Conservation (phyloP, 2,797 vertebrate species). For the Parauchenoglanis ngamensis region DNA sequence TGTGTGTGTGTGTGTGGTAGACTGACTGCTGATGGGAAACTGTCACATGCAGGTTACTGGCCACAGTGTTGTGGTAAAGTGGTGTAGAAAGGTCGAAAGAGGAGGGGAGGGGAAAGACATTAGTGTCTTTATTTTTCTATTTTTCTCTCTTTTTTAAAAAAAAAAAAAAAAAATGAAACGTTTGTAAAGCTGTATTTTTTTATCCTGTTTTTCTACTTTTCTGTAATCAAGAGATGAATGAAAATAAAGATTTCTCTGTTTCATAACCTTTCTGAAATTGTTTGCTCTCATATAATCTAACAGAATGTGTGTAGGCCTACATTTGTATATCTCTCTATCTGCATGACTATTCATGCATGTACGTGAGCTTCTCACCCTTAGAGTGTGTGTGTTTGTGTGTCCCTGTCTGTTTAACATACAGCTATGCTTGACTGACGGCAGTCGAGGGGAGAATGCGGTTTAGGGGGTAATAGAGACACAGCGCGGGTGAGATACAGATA, state of each 20-base stretch:
- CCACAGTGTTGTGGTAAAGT: constrained; percentile 39
- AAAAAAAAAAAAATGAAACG: neutral
- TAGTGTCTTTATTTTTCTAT: constrained; percentile 1
- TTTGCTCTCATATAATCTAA: neutral
- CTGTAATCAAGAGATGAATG: neutral
- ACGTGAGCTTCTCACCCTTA: constrained; percentile 1
- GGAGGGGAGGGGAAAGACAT: constrained; percentile 67
- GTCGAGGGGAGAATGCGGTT: constrained; percentile 65
- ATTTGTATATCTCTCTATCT: constrained; percentile 20
- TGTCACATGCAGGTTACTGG: constrained; percentile 48
- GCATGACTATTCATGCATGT: constrained; percentile 5
- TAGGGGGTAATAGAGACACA: constrained; percentile 62
- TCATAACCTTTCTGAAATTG: neutral
- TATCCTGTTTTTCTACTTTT: neutral
- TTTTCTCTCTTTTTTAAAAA: constrained; percentile 1
- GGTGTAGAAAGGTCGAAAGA: constrained; percentile 49
- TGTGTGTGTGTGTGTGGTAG: constrained; percentile 31
- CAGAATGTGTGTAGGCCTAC: neutral
- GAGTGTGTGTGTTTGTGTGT: constrained; percentile 5
- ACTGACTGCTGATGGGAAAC: constrained; percentile 46
- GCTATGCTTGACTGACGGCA: constrained; percentile 55
- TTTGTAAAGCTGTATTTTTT: constrained; percentile 28
- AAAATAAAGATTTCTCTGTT: constrained; percentile 23
- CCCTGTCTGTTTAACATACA: constrained; percentile 26
- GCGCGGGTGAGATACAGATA: constrained; percentile 64